A percentile compares a stretch with the other conserved stretches of the same genome.
Conservation (phyloP, 2,113 vertebrate species). For the Cryptomyrus ogoouensis region DNA sequence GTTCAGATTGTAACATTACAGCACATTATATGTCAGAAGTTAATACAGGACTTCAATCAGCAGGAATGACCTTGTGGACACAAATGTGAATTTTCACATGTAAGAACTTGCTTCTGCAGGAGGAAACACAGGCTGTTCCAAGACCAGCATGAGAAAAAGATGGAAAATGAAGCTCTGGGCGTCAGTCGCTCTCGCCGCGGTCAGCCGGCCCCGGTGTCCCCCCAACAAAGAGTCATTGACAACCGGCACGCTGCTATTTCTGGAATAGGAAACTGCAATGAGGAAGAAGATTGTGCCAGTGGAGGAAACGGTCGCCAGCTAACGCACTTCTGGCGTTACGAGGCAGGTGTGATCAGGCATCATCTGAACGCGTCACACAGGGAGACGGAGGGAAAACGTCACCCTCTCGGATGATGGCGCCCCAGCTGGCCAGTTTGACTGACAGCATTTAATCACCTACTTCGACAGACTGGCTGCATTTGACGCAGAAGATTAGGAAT, state of each 20-base stretch:
- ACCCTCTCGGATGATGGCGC: not conserved
- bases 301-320: not conserved
- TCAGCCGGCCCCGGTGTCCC: not conserved
- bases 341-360: not conserved
- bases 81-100: not conserved
- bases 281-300: not conserved
- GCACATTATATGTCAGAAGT: not conserved
- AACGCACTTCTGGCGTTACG: not conserved
- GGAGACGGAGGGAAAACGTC: not conserved
- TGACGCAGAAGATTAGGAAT: not conserved
- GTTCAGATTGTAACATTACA: not conserved
- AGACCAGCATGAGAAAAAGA: not conserved
- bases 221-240: not conserved
- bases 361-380: not conserved
- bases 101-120: not conserved
- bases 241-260: not conserved
- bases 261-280: conserved; percentile 6
- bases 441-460: not conserved
- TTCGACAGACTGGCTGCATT: not conserved
- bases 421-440: not conserved
- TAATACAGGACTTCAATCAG: not conserved
- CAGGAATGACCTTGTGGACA: not conserved
- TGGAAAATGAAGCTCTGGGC: not conserved
- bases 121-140: not conserved
- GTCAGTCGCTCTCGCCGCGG: not conserved